Evolutionary conservation across 2,113 vertebrate genomes (phyloP).

Genomic region (Salminus brasiliensis): DNA sequence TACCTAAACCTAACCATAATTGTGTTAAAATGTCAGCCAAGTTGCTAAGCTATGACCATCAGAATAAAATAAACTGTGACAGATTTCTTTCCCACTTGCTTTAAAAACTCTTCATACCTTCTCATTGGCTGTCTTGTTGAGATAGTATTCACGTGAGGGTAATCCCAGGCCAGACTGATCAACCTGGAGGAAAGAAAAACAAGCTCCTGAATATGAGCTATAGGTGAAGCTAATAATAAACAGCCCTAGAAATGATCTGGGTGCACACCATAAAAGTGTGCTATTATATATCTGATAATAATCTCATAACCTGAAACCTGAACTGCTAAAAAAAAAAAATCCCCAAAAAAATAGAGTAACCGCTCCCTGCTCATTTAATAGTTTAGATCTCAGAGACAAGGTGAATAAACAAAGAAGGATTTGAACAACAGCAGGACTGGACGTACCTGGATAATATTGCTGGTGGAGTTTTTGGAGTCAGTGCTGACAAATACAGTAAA

Average conservation of each 20-base stretch:
- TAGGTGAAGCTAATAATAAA: background rate
- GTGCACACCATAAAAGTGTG: background rate
- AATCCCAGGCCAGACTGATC: constrained; percentile 93
- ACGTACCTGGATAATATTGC: constrained; percentile 94
- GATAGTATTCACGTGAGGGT: constrained; percentile 93
- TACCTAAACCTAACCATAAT: too few relatives aligned
- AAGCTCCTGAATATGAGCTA: background rate
- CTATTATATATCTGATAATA: background rate
- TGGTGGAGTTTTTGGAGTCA: constrained; percentile 94
- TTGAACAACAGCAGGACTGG: background rate
- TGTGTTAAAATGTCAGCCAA: too few relatives aligned
- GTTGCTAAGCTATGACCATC: too few relatives aligned
- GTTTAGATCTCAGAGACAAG: background rate
- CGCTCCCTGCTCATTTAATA: background rate
- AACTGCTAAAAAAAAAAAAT: background rate
- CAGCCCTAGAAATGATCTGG: background rate
- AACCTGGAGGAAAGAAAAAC: constrained; percentile 72
- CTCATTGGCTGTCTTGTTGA: constrained; percentile 94
- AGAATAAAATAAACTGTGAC: too few relatives aligned
- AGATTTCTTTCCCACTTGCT: background rate
- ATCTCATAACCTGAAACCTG: background rate
- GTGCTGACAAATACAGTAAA: constrained; percentile 92
- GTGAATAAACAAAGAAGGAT: background rate
- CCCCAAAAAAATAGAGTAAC: too few relatives aligned
- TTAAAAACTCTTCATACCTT: constrained; percentile 78